Base-by-base conservation (phyloP, 1,140 invertebrate species). In the Anastrepha obliqua region DNA sequence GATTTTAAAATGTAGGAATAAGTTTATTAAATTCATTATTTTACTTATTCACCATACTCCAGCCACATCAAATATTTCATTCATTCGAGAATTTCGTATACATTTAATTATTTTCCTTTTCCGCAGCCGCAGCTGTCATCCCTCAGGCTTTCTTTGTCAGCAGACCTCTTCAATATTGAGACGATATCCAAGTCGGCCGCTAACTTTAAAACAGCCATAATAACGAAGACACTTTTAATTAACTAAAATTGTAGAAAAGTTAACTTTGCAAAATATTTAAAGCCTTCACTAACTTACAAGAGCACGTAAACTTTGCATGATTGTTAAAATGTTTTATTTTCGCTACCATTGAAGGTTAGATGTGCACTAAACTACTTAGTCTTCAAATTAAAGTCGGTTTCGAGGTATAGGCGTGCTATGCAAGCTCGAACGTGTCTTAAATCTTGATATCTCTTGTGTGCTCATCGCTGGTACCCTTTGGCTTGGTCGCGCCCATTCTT, bases 61-160 rank as follows among this genome's bases (percentile, higher is more conserved):
- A 64, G 3, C 1, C 62, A 64, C 62, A 42, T 39, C 29, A 42
- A 70, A 39, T 9, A 70, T n/a, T n/a, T 47, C 29, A 29, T 29
- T 29, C 29, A 29, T 29, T 29, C 29, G 29, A 29, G 29, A 29
- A 29, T 29, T 51, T 47, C 13, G 13, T 2, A 17, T 51, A 17
- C 5, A 4, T 20, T 2, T 2, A 11, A 51, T 81, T 81, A 81
- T 29, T 81, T 81, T 55, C 74, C 47, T 55, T 81, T 81, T 55
- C 74, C 74, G 20, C 74, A 81, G n/a, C 74, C 74, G 20, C 74
- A 81, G 17, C 47, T 47, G 70, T 13, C 74, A 58, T 55, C 47
- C 20, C 5, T 55, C 17, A 81, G 8, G 6, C 13, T 20, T 1
- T 20, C 74, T 51, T 55, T 11, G 47, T 47, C n/a, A 81, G 44